These are phyloP conservation scores for Spermophilus dauricus DNA, from an alignment of 2,113 vertebrate species.

Conservation along the genomic window DNA sequence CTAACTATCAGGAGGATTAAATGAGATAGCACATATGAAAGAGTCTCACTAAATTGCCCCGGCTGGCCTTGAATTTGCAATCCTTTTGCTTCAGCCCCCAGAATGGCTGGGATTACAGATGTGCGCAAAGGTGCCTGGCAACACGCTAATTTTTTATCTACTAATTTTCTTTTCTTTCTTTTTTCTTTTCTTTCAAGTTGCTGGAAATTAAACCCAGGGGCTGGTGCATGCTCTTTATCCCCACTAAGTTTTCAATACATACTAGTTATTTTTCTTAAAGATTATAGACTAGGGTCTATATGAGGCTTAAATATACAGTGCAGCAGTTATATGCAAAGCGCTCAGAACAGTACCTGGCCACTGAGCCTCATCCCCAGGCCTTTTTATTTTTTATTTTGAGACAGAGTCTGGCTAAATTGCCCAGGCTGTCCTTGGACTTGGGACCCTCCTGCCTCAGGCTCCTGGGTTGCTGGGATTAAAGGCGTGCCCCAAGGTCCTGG, in stretches of 20 bases:
- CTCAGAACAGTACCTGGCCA: not conserved
- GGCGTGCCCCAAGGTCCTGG: too few species aligned
- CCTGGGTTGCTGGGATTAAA: too few species aligned
- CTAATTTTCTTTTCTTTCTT: not conserved
- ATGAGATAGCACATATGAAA: not conserved
- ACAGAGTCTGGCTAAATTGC: too few species aligned
- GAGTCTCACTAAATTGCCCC: too few species aligned
- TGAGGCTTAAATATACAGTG: not conserved
- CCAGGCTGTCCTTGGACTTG: too few species aligned
- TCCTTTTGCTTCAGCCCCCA: too few species aligned
- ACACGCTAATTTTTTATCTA: not conserved
- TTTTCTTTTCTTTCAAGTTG: not conserved
- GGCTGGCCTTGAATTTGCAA: too few species aligned
- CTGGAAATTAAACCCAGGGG: not conserved
- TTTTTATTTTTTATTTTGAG: too few species aligned
- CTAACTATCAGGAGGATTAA: not conserved
- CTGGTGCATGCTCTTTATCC: not conserved
- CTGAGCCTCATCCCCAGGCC: too few species aligned
- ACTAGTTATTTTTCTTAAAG: slow-evolving; percentile 35
- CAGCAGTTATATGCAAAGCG: not conserved
- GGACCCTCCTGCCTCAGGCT: too few species aligned
- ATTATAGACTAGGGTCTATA: not conserved
- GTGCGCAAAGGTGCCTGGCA: rapidly evolving
- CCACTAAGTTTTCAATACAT: not conserved
- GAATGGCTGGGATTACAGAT: too few species aligned